These are phyloP conservation scores for Drosophila chauvacae DNA, from an alignment of 1,140 invertebrate species.

Conservation along the genomic window DNA sequence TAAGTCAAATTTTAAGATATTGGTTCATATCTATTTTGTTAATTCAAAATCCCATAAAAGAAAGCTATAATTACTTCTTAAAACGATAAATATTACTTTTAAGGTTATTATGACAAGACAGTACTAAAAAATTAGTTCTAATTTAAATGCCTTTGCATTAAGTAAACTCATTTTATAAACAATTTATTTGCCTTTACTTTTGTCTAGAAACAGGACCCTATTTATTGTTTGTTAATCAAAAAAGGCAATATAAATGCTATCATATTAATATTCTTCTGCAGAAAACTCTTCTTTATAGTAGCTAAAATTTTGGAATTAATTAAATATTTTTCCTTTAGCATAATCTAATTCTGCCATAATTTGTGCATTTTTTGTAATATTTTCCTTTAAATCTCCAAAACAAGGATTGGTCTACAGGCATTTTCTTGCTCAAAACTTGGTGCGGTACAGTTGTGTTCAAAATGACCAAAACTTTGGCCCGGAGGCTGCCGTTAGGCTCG, in stretches of 20 bases:
- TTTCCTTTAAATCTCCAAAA: neutral
- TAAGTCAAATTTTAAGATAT: too few species aligned
- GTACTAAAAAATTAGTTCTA: neutral
- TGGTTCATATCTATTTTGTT: too few species aligned
- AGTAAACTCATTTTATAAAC: too few species aligned
- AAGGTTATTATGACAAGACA: neutral
- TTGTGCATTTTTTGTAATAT: too few species aligned
- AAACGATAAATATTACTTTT: neutral
- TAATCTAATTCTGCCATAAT: neutral
- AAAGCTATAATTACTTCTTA: neutral
- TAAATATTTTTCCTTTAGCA: neutral
- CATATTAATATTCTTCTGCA: neutral
- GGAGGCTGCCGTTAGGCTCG: conserved; percentile 59
- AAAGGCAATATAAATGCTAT: too few species aligned
- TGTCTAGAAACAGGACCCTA: too few species aligned
- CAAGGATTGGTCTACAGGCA: neutral
- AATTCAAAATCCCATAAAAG: too few species aligned
- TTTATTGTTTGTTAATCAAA: too few species aligned
- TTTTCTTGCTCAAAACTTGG: conserved; percentile 59
- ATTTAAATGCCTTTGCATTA: neutral
- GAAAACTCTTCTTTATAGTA: neutral
- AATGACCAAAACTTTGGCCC: conserved; percentile 31
- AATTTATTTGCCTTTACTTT: too few species aligned
- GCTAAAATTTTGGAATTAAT: neutral
- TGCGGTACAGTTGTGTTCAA: conserved; percentile 69